Conservation (phyloP, 2,797 vertebrate genomes). For the Ataeniobius toweri region DNA sequence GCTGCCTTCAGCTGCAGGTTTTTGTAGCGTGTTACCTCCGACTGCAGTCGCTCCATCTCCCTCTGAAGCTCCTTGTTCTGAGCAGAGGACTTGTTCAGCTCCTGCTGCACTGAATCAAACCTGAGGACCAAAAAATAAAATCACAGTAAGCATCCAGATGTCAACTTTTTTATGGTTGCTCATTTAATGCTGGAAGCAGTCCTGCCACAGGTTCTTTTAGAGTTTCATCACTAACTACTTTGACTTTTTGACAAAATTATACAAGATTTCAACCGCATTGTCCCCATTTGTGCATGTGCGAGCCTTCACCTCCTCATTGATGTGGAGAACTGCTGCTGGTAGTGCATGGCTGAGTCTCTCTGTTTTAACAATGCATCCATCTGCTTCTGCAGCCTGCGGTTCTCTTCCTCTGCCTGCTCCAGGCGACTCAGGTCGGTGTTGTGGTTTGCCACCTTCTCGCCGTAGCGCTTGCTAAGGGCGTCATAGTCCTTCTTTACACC, state of each 20-base stretch:
- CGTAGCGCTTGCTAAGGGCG: conserved; percentile 91
- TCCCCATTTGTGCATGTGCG: background rate
- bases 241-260: background rate
- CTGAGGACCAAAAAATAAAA: conserved; percentile 63
- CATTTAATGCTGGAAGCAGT: background rate
- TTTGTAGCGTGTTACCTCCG: conserved; percentile 94
- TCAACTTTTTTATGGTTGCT: conserved; percentile 3
- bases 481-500: conserved; percentile 95
- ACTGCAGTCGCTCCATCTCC: conserved; percentile 95
- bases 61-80: conserved; percentile 98
- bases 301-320: conserved; percentile 90
- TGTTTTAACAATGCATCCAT: conserved; percentile 91
- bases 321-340: conserved; percentile 95
- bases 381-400: conserved; percentile 93
- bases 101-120: conserved; percentile 94
- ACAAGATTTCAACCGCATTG: background rate
- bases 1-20: conserved; percentile 90
- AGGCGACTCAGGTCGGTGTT: conserved; percentile 94
- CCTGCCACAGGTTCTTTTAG: conserved; percentile 8
- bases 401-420: conserved; percentile 94
- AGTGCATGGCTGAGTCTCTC: conserved; percentile 93
- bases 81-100: conserved; percentile 88
- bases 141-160: background rate
- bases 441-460: conserved; percentile 93
- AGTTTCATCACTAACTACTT: background rate